Conservation (phyloP, 2,113 vertebrate genomes). For the Cepphus grylle region DNA sequence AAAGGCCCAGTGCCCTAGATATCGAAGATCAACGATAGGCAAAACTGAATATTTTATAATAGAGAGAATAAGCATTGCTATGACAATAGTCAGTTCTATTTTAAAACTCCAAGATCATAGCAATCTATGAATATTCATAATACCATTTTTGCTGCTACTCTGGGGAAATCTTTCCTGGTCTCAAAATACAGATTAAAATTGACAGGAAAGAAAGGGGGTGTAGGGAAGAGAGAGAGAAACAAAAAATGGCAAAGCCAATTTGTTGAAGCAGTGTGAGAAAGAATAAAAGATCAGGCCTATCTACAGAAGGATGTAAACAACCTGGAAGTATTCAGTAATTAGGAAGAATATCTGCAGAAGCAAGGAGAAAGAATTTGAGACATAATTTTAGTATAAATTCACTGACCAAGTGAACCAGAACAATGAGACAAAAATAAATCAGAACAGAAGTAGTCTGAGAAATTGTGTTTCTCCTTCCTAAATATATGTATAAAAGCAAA, state of each 20-base stretch:
- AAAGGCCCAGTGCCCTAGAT: not conserved
- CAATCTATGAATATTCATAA: conserved; percentile 41
- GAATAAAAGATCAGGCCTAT: not conserved
- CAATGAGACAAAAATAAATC: not conserved
- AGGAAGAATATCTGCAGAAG: not conserved
- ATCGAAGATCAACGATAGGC: not conserved
- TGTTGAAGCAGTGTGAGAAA: not conserved
- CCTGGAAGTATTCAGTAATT: not conserved
- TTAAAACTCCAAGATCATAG: conserved; percentile 34
- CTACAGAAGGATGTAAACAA: not conserved
- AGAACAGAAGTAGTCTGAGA: not conserved
- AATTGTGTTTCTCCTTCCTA: not conserved
- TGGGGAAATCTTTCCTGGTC: conserved; percentile 28
- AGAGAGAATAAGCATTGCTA: not conserved
- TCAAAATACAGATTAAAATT: conserved; percentile 47
- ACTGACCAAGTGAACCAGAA: not conserved
- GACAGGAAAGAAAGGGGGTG: not conserved
- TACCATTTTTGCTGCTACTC: not conserved
- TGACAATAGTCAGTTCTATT: conserved; percentile 28
- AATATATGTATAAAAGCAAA: not conserved
- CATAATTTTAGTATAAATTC: not conserved
- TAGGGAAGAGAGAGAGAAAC: too few relatives aligned
- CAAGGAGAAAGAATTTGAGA: not conserved
- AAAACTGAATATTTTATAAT: conserved; percentile 5
- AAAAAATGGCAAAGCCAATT: not conserved